Conservation (phyloP, 64 coral and sea anemone genomes). For the Astreopora myriophthalma region DNA sequence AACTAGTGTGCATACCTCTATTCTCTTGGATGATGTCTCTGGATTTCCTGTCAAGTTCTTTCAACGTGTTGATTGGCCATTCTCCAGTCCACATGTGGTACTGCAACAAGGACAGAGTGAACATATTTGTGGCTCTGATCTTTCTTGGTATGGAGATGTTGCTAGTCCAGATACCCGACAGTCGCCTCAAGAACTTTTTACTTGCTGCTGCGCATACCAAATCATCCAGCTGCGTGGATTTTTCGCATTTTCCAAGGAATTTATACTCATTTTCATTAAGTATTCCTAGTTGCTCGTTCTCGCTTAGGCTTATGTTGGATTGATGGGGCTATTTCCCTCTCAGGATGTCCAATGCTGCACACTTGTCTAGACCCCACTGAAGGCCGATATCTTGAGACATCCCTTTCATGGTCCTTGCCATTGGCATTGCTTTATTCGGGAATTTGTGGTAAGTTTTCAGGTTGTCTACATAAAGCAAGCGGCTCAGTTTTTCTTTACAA, state of each 20-base stretch:
- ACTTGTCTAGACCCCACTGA: not conserved
- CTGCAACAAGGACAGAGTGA: not conserved
- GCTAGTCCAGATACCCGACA: conserved; percentile 19
- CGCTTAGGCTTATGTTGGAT: too few species aligned
- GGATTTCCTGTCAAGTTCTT: conserved; percentile 1
- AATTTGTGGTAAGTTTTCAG: not conserved
- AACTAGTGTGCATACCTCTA: not conserved
- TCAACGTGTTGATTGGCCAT: not conserved
- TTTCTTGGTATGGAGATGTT: conserved; percentile 24
- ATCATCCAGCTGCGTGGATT: not conserved
- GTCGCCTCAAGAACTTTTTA: not conserved
- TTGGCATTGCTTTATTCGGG: not conserved
- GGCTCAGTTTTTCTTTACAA: too few species aligned
- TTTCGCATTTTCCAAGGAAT: too few species aligned
- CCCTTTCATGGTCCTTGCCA: not conserved
- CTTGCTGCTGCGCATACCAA: not conserved
- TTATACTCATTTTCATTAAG: too few species aligned
- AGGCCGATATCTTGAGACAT: not conserved
- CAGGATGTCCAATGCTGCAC: too few species aligned
- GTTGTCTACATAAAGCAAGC: not conserved
- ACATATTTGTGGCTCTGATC: not conserved
- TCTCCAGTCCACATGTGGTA: not conserved
- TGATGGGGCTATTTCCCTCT: too few species aligned
- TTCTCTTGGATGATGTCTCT: not conserved
- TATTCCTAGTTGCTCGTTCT: too few species aligned